Conservation (phyloP, 1,140 invertebrate species). For the Pemphigus obesinymphae region DNA sequence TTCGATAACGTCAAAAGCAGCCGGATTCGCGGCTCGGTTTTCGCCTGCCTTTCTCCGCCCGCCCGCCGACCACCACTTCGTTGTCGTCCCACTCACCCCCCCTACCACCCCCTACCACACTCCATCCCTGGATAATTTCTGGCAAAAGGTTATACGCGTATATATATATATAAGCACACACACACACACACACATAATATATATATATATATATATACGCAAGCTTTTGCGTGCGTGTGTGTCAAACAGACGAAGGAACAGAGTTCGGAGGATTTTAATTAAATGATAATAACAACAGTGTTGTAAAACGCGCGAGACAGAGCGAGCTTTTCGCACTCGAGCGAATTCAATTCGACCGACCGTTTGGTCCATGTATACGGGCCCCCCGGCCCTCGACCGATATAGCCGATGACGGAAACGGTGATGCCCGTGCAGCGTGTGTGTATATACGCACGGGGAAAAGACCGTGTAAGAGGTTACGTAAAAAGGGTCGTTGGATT, state of each 20-base stretch:
- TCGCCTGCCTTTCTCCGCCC: neutral
- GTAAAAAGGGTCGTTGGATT: conserved; percentile 39
- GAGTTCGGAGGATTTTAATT: conserved; percentile 41
- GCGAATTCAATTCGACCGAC: conserved; percentile 34
- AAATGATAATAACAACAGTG: conserved; percentile 42
- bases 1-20: conserved; percentile 39
- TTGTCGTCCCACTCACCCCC: neutral
- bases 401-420: too few species aligned
- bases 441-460: neutral
- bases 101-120: too few species aligned
- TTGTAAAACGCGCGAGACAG: conserved; percentile 40
- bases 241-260: conserved; percentile 39
- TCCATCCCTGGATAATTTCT: too few species aligned
- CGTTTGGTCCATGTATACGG: conserved; percentile 17
- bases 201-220: neutral
- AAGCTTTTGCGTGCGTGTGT: neutral
- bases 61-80: neutral
- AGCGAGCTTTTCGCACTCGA: conserved; percentile 41
- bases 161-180: neutral
- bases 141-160: conserved; percentile 2
- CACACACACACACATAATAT: neutral
- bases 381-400: neutral
- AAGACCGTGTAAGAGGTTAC: conserved; percentile 27
- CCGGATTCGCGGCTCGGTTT: conserved; percentile 24
- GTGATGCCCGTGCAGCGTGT: too few species aligned